Evolutionary conservation across 2,888 invertebrate species (phyloP), one percentile per base, ranked within the genome.

Genomic region (Gymnoscelis rufifasciata): DNA sequence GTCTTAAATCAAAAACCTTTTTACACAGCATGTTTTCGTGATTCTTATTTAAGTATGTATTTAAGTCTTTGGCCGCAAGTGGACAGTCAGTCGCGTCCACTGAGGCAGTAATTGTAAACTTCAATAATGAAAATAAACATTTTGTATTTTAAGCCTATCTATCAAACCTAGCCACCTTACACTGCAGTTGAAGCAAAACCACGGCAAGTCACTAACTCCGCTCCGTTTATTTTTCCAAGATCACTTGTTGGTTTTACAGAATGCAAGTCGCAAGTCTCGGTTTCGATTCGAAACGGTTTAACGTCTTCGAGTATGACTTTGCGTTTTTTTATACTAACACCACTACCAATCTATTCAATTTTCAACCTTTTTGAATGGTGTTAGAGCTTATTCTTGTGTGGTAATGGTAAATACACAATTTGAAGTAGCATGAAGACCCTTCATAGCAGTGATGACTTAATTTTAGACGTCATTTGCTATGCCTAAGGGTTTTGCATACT

Each of bases 221-320:
- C 62, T 61, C 54, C 53, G 61, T 63, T 59, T 62, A 52, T 51
- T 61, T 57, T 58, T 54, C 52, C 49, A 54, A 67, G 66, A 70
- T 69, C 70, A 76, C 78, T 82, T 83, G 84, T 86, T 83, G 83
- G 82, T 84, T 86, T 84, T 83, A 72, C 83, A 75, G 77, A 77
- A 78, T 70, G 75, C 71, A 83, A 80, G 83, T 76, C 78, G 75
- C 71, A 83, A 80, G 83, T 76, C 78, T 84, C 69, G 74, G 78
- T 83, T 66, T 78, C 74, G 66, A 74, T 86, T 83, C 78, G 86
- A 78, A 77, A 78, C 81, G 81, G 71, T 71, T 70, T 63, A 65
- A 71, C 75, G 72, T 77, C 41, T 30, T 39, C 64, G 73, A 45
- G 66, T 73, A 80, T 87, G 86, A 86, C 83, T 74, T 47, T 68